Evolutionary conservation across 2,888 invertebrate species (phyloP).

Genomic region (Erynnis tages): DNA sequence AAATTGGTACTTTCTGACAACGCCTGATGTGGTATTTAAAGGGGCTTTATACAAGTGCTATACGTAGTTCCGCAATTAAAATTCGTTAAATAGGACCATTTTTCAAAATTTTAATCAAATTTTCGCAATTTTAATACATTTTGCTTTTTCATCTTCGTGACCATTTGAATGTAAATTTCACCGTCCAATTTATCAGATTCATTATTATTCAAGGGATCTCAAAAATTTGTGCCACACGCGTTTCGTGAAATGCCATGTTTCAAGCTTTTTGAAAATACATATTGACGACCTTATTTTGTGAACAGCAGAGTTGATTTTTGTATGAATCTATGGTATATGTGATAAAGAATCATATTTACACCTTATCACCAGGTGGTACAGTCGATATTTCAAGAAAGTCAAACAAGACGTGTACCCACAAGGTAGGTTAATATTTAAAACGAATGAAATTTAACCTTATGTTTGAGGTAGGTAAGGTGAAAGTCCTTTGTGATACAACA

Average conservation of each 20-base stretch:
- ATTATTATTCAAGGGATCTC: slow-evolving; percentile 7
- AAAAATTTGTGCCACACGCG: neutral
- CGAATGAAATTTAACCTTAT: slow-evolving; percentile 15
- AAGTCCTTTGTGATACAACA: slow-evolving; percentile 13
- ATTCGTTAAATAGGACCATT: too few species aligned
- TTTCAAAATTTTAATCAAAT: too few species aligned
- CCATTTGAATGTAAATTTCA: slow-evolving; percentile 1
- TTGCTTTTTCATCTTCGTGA: neutral
- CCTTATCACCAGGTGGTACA: neutral
- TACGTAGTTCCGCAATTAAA: too few species aligned
- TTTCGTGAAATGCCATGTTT: neutral
- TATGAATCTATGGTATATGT: neutral
- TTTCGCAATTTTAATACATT: neutral
- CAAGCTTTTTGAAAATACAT: neutral
- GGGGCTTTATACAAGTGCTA: too few species aligned
- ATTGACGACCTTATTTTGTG: neutral
- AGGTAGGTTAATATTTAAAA: slow-evolving; percentile 3
- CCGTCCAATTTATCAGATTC: slow-evolving; percentile 7
- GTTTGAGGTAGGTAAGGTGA: neutral
- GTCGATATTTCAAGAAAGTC: neutral
- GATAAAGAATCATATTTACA: neutral
- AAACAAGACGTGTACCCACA: neutral
- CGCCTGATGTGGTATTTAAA: too few species aligned
- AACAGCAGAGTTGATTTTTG: neutral
- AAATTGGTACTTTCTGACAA: too few species aligned